phyloP scores from a whole-genome alignment of 53 echinoderm and acorn worm genomes.

The Astropecten irregularis region DNA sequence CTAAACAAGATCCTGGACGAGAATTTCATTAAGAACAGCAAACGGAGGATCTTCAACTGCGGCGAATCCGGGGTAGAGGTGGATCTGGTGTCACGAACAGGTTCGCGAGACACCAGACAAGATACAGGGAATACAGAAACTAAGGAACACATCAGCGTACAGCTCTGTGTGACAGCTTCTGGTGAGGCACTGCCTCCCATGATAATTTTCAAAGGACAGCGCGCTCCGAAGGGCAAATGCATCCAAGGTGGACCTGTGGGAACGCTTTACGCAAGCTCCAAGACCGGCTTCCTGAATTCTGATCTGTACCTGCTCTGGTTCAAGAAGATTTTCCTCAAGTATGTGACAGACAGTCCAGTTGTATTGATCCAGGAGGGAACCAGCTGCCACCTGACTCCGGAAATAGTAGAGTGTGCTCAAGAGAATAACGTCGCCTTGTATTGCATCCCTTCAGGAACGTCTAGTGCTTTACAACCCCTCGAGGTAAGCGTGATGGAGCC shows the following conservation, averaged over 20 bases:
- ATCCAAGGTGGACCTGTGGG: slow-evolving; percentile 22
- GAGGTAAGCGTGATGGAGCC: slow-evolving; percentile 49
- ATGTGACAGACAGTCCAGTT: slow-evolving; percentile 20
- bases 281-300: slow-evolving; percentile 35
- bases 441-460: slow-evolving; percentile 33
- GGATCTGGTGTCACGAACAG: neutral
- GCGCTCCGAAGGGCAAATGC: slow-evolving; percentile 19
- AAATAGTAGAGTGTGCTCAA: slow-evolving; percentile 38
- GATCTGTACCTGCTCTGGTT: slow-evolving; percentile 46
- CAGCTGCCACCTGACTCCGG: slow-evolving; percentile 45
- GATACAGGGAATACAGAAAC: neutral
- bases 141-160: slow-evolving; percentile 51
- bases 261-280: slow-evolving; percentile 20
- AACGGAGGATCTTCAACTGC: slow-evolving; percentile 43
- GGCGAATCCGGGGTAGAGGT: slow-evolving; percentile 47
- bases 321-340: slow-evolving; percentile 49
- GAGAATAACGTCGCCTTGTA: slow-evolving; percentile 27
- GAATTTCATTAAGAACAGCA: neutral
- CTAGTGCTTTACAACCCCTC: slow-evolving; percentile 14
- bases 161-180: slow-evolving; percentile 41
- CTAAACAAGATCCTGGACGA: slow-evolving; percentile 31
- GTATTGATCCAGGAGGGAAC: slow-evolving; percentile 45
- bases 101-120: neutral
- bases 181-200: slow-evolving; percentile 38
- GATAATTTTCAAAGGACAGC: slow-evolving; percentile 32